These are phyloP conservation scores for Mactra quadrangularis DNA, from an alignment of 1,140 invertebrate species.

Conservation along the genomic window DNA sequence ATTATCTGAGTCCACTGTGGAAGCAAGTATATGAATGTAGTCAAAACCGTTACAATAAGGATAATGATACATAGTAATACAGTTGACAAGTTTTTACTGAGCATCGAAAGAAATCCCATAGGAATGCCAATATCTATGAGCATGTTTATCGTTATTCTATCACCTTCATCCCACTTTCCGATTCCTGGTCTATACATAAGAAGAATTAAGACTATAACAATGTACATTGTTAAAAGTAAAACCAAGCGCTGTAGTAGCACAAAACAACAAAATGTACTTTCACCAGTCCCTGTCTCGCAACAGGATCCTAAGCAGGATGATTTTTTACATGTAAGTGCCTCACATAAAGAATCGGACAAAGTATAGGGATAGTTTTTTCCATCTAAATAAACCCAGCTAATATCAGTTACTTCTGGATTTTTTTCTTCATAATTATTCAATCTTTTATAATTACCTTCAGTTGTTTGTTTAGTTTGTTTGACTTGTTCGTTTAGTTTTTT, in stretches of 20 bases:
- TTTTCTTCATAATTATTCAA: constrained; percentile 3
- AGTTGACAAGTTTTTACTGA: constrained; percentile 3
- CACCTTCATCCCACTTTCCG: not conserved
- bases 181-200: constrained; percentile 3
- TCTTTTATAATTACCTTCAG: not conserved
- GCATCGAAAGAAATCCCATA: constrained; percentile 18
- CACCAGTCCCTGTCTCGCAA: not conserved
- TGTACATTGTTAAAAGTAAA: not conserved
- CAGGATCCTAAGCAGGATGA: no score
- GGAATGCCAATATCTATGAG: constrained; percentile 5
- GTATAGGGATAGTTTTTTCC: constrained; percentile 5
- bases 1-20: constrained; percentile 16
- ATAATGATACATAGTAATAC: not conserved
- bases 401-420: not conserved
- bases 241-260: constrained; percentile 5
- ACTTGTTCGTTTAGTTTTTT: no score
- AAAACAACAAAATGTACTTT: not conserved
- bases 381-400: constrained; percentile 15
- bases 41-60: no score
- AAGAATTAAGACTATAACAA: not conserved
- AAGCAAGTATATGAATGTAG: constrained; percentile 14
- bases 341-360: not conserved
- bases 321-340: no score
- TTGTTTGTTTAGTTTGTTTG: no score
- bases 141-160: constrained; percentile 12